Evolutionary conservation across 2,113 vertebrate genomes (phyloP).

Genomic region (Solenodon paradoxus): DNA sequence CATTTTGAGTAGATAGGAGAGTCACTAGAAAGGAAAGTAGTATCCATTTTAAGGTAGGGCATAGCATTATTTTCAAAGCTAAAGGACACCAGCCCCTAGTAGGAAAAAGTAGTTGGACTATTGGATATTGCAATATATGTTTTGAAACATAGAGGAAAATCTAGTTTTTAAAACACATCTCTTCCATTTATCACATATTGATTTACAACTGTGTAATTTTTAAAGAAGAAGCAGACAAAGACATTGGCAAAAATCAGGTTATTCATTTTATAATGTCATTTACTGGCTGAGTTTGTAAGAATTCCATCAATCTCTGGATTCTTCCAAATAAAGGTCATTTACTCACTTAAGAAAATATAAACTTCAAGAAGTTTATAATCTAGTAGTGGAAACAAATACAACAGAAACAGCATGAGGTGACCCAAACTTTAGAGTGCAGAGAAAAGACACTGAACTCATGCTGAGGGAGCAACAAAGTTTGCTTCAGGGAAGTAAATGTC

Average conservation of each 20-base stretch:
- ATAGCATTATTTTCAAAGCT: not conserved
- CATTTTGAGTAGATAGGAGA: not conserved
- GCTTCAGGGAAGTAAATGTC: not conserved
- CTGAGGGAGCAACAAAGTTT: not conserved
- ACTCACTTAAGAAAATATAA: not conserved
- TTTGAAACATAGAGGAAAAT: not conserved
- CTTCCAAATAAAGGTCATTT: not conserved
- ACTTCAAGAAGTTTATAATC: not conserved
- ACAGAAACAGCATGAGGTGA: not conserved
- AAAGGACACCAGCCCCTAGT: not conserved
- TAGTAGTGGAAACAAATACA: not conserved
- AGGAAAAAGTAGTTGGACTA: not conserved
- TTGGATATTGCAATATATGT: not conserved
- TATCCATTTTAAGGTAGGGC: not conserved
- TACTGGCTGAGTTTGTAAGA: not conserved
- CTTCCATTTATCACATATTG: not conserved
- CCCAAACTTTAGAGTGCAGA: fast-evolving
- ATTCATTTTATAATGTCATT: not conserved
- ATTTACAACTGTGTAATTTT: not conserved
- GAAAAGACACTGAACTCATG: not conserved
- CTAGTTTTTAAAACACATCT: not conserved
- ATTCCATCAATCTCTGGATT: not conserved
- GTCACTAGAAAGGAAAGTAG: not conserved
- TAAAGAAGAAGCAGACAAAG: not conserved
- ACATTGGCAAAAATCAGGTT: not conserved